Evolutionary conservation across 2,797 vertebrate species (phyloP).

Genomic region (Hydrolagus colliei): DNA sequence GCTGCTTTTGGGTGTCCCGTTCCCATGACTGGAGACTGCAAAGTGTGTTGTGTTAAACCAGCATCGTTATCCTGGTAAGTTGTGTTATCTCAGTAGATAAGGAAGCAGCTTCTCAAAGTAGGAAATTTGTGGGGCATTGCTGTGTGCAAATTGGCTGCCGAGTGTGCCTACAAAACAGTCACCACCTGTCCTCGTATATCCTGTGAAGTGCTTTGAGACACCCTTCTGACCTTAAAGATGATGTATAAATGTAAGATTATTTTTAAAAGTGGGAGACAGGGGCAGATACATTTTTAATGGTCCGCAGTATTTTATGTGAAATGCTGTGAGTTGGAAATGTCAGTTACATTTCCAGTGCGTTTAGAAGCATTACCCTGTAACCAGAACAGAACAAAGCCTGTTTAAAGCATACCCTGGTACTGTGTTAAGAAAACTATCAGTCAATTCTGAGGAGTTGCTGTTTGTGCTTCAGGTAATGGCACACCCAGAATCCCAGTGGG

Average conservation of each 20-base stretch:
- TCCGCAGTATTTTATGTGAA: neutral
- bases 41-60: neutral
- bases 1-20: neutral
- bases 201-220: too few relatives aligned
- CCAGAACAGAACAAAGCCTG: neutral
- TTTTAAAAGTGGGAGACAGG: too few relatives aligned
- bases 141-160: too few relatives aligned
- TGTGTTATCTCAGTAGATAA: conserved; percentile 3
- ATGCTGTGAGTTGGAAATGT: neutral
- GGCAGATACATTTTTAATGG: neutral
- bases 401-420: neutral
- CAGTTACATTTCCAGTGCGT: neutral
- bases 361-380: neutral
- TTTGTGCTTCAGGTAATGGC: neutral
- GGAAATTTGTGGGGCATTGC: too few relatives aligned
- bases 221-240: too few relatives aligned
- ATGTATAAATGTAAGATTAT: too few relatives aligned
- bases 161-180: too few relatives aligned
- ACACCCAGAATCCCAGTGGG: neutral
- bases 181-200: too few relatives aligned
- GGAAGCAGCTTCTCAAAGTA: neutral
- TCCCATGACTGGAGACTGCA: neutral
- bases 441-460: neutral
- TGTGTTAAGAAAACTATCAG: neutral
- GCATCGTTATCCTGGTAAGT: neutral